Evolutionary conservation across 2,113 vertebrate genomes (phyloP).

Genomic region (Oncorhynchus clarkii): DNA sequence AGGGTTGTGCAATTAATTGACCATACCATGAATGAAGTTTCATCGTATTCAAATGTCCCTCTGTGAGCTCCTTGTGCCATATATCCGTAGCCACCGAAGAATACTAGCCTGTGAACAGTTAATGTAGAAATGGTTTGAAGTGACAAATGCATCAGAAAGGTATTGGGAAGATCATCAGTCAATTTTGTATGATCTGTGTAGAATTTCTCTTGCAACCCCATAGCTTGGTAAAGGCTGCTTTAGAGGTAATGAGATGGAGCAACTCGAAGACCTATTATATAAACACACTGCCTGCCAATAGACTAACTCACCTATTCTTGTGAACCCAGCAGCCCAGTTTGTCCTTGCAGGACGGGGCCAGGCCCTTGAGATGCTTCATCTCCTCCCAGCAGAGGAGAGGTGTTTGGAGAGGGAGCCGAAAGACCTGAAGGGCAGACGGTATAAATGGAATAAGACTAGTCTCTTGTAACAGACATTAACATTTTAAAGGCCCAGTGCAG

Average conservation of each 20-base stretch:
- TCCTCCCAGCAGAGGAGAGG: constrained; percentile 86
- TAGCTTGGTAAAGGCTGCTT: too few relatives aligned
- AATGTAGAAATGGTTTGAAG: background rate
- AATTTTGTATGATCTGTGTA: too few relatives aligned
- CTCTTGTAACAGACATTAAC: too few relatives aligned
- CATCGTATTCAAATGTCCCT: constrained; percentile 92
- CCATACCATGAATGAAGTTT: constrained; percentile 85
- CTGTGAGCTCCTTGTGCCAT: constrained; percentile 80
- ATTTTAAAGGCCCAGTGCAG: too few relatives aligned
- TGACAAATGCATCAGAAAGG: too few relatives aligned
- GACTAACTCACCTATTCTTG: constrained; percentile 86
- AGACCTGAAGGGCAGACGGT: constrained; percentile 77
- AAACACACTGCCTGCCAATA: background rate
- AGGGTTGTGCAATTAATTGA: too few relatives aligned
- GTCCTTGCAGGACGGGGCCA: constrained; percentile 91
- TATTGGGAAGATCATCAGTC: too few relatives aligned
- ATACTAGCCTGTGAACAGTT: constrained; percentile 79
- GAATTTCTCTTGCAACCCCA: too few relatives aligned
- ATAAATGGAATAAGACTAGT: background rate
- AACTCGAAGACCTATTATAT: too few relatives aligned
- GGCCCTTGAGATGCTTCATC: constrained; percentile 85
- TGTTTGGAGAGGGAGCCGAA: constrained; percentile 83
- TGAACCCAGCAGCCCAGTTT: constrained; percentile 96
- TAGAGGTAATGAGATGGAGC: too few relatives aligned
- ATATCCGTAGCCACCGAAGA: constrained; percentile 96